Evolutionary conservation across 2,888 invertebrate species (phyloP).

Genomic region (Lordiphosa andalusiaca): DNA sequence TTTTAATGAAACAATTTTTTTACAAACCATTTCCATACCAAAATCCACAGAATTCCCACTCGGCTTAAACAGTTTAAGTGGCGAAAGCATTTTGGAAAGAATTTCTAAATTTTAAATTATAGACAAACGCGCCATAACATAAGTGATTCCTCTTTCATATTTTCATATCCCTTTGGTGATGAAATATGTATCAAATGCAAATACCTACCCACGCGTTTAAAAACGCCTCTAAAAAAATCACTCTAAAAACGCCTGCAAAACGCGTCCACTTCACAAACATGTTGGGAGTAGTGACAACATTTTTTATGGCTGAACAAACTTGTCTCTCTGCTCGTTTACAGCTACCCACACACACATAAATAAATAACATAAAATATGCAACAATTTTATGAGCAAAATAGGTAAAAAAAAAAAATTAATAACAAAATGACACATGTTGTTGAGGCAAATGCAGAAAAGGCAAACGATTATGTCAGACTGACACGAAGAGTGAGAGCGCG

Average conservation of each 20-base stretch:
- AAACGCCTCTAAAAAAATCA: slow-evolving; percentile 2
- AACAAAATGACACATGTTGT: slow-evolving; percentile 37
- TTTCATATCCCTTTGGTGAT: too few relatives aligned
- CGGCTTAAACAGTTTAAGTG: too few relatives aligned
- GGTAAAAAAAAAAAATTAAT: slow-evolving; percentile 23
- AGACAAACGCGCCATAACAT: too few relatives aligned
- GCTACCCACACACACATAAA: slow-evolving; percentile 12
- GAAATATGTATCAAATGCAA: background rate
- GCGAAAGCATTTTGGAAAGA: too few relatives aligned
- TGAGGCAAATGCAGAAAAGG: slow-evolving; percentile 41
- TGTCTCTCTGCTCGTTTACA: slow-evolving; percentile 26
- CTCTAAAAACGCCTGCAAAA: slow-evolving; percentile 16
- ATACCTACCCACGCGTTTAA: slow-evolving; percentile 16
- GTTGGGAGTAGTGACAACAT: slow-evolving; percentile 35
- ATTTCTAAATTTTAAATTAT: too few relatives aligned
- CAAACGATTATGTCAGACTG: slow-evolving; percentile 55
- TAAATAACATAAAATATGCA: slow-evolving; percentile 41
- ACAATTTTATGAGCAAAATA: slow-evolving; percentile 20
- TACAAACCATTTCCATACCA: too few relatives aligned
- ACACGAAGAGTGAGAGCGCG: slow-evolving; percentile 30
- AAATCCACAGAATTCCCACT: too few relatives aligned
- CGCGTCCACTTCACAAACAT: slow-evolving; percentile 31
- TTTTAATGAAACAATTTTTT: too few relatives aligned
- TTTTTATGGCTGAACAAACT: slow-evolving; percentile 47
- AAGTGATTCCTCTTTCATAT: too few relatives aligned